Evolutionary conservation across 2,113 vertebrate species (phyloP), one percentile per base, ranked within the genome.

Genomic region (Pelvicachromis taeniatus): DNA sequence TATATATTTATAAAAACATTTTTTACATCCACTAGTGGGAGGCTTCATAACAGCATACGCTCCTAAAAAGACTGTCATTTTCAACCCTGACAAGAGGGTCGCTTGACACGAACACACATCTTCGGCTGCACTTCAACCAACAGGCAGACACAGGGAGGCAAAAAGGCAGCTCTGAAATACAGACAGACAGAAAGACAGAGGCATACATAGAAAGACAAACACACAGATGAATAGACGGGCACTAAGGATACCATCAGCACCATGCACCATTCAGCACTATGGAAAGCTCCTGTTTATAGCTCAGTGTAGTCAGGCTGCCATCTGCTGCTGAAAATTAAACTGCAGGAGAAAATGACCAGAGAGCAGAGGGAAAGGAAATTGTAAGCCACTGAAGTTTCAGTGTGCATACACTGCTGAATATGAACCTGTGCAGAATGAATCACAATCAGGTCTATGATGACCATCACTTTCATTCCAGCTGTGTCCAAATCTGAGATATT

Each of bases 281-380:
- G 61, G 88, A 92, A 42, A 92, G 88, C 58, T 56, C 35, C 58
- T 38, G 31, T 13, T 4, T 29, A 26, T 3, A 77, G 21, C 85
- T 80, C 33, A 63, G 82, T 91, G 93, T 81, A 78, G 86, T 90
- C 82, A 92, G 87, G 86, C 82, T 94, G 92, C 93, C 95, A 95
- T 92, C 95, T 94, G 85, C 73, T 91, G 94, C 85, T 85, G 45
- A 87, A 9, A 19, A 3, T 58, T 40, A 84, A 23, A 88, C 21
- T 88, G 83, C 86, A 90, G 61, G 58, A 52, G 9, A 65, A 40
- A 45, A 10, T 12, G 5, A n/a, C 38, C 1, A 17, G 11, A 40
- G 13, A 77, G 42, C 42, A 29, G 42, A 75, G 68, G 42, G 26
- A 75, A 75, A 50, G 19, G 4, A 9, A 23, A 5, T 31, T 19